Base-by-base conservation (phyloP, 2,888 invertebrate genomes). In the Leucoptera coffeella region DNA sequence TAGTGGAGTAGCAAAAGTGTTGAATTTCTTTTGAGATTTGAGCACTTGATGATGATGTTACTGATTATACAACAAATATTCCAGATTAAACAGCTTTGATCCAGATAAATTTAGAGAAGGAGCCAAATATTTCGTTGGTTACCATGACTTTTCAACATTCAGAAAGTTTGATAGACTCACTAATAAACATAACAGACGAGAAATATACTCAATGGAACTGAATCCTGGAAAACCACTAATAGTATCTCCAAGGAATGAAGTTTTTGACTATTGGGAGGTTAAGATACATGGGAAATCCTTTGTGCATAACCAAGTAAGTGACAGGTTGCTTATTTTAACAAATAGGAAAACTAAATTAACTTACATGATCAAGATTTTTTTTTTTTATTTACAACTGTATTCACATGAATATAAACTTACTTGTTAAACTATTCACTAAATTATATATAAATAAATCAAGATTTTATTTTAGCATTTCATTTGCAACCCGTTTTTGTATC, bases 71-170 rank as follows among this genome's bases (percentile, higher is more conserved):
- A n/a, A n/a, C n/a, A n/a, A n/a, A n/a, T n/a, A 17, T 32, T 61
- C 4, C 42, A 82, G 82, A 37, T 40, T 60, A 28, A 35, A 52
- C 4, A 49, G 49, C 1, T 85, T 89, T 41, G 75, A 87, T 47
- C 55, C 82, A 14, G 75, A 82, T 13, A 72, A 57, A 32, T 64
- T 82, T 30, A 73, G 60, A 41, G 56, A 73, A 38, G 82, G 75
- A 1, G 58, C 78, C 0, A 59, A 73, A 28, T 56, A 85, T 37
- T 78, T 90, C 27, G 48, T 74, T 23, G 90, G 90, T 0, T 46
- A 50, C 15, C 85, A 85, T 43, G 85, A 91, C 53, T 90, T 86
- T 51, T 73, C 78, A 22, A 77, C 85, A 1, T 90, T 90, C 51
- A 79, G 57, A 39, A 59, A 46, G 30, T 53, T 47, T 10, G 52